phyloP scores from a whole-genome alignment of 1,140 invertebrate species.

The Zaprionus nigranus region DNA sequence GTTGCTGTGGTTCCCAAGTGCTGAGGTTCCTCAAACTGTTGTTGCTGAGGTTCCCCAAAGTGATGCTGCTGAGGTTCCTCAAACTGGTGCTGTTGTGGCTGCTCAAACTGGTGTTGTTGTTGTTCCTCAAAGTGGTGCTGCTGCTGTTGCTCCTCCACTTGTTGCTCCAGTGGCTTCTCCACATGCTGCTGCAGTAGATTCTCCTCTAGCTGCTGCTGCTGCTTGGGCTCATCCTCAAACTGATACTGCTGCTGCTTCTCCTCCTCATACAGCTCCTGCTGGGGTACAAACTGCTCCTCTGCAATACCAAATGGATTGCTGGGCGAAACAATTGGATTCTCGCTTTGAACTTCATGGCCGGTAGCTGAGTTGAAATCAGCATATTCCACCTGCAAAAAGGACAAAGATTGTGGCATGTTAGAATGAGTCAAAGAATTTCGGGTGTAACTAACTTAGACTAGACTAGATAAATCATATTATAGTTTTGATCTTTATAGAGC shows the following conservation, averaged over 20 bases:
- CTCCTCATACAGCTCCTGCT: slow-evolving; percentile 27
- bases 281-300: slow-evolving; percentile 17
- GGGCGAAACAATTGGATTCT: slow-evolving; percentile 10
- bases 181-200: slow-evolving; percentile 20
- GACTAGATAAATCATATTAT: no score
- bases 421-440: not conserved
- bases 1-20: not conserved
- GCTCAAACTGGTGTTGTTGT: not conserved
- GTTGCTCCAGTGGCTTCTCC: slow-evolving; percentile 19
- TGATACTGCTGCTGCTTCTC: slow-evolving; percentile 14
- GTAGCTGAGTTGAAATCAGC: slow-evolving; percentile 64
- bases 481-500: not conserved
- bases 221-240: slow-evolving; percentile 8
- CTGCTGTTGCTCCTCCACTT: slow-evolving; percentile 8
- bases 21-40: not conserved
- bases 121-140: not conserved
- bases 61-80: not conserved
- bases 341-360: slow-evolving; percentile 38
- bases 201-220: not conserved
- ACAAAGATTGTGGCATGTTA: slow-evolving; percentile 2
- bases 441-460: not conserved
- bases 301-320: slow-evolving; percentile 62
- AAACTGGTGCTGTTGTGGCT: not conserved
- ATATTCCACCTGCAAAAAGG: slow-evolving; percentile 57
- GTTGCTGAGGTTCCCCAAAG: not conserved